phyloP scores from a whole-genome alignment of 37 sponge, comb jelly and placozoan genomes.

The Eunapius fragilis region DNA sequence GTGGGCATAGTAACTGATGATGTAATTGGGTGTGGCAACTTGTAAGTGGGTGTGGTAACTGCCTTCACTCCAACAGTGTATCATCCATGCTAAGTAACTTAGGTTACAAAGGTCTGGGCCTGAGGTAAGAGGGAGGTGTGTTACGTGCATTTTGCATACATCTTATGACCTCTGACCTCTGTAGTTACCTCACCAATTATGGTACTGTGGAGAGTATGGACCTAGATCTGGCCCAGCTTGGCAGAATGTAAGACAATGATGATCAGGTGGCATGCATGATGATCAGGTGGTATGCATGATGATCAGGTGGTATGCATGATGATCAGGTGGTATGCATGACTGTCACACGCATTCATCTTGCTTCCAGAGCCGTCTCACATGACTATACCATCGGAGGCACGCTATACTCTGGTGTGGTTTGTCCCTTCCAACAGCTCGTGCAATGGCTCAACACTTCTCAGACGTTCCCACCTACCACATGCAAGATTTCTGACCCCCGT shows the following conservation, averaged over 20 bases:
- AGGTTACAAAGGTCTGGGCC: background rate
- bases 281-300: background rate
- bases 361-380: background rate
- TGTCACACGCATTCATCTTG: background rate
- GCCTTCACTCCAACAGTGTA: background rate
- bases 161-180: background rate
- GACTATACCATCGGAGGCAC: background rate
- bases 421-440: background rate
- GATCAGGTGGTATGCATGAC: too few relatives aligned
- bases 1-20: too few relatives aligned
- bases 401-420: background rate
- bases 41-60: too few relatives aligned
- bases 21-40: too few relatives aligned
- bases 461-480: background rate
- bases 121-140: background rate
- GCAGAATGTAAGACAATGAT: background rate
- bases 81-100: background rate
- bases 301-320: background rate
- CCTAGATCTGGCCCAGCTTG: background rate
- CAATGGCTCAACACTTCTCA: background rate
- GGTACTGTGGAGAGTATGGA: background rate
- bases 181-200: background rate
- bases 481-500: background rate
- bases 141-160: background rate
- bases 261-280: background rate